phyloP scores from a whole-genome alignment of 2,797 vertebrate species.

The Channa striata region DNA sequence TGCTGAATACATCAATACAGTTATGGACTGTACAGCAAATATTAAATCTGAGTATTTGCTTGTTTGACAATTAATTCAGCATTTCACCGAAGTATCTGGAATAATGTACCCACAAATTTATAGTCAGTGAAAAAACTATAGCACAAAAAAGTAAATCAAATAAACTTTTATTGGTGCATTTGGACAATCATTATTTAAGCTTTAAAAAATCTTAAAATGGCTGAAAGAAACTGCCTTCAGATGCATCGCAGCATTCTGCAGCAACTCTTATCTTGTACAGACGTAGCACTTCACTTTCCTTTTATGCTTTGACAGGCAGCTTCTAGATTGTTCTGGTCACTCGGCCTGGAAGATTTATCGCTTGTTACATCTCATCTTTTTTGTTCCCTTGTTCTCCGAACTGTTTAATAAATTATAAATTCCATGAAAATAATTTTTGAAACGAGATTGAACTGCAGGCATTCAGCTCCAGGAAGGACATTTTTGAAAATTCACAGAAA shows the following conservation, averaged over 20 bases:
- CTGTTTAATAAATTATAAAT: constrained; percentile 22
- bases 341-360: constrained; percentile 3
- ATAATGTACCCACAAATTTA: neutral
- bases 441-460: neutral
- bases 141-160: neutral
- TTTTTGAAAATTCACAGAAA: constrained; percentile 8
- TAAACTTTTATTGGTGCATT: neutral
- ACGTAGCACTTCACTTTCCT: constrained; percentile 6
- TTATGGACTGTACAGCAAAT: neutral
- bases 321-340: constrained; percentile 7
- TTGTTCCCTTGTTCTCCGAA: constrained; percentile 23
- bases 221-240: neutral
- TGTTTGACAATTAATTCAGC: neutral
- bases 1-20: neutral
- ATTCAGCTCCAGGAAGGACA: constrained; percentile 4
- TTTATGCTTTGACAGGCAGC: constrained; percentile 12
- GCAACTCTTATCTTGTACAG: constrained; percentile 5
- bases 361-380: constrained; percentile 4
- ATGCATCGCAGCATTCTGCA: neutral
- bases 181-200: neutral
- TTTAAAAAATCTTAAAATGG: neutral
- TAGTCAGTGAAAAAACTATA: neutral
- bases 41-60: neutral
- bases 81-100: neutral
- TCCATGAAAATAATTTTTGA: constrained; percentile 11